Conservation (phyloP, 2,888 invertebrate species). For the Leuctra nigra region DNA sequence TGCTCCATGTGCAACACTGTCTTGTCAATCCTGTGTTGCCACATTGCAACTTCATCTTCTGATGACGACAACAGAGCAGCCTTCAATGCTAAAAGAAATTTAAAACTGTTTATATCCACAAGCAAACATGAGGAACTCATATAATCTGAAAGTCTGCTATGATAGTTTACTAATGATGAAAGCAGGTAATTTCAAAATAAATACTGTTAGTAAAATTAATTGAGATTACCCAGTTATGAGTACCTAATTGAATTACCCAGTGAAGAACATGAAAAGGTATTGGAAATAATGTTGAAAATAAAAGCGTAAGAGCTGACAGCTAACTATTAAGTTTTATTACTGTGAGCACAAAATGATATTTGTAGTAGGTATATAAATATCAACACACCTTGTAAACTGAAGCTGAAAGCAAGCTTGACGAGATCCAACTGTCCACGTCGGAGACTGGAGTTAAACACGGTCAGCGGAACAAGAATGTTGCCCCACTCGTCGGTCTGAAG, state of each 20-base stretch:
- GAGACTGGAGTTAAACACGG: slow-evolving; percentile 19
- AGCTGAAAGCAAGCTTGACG: slow-evolving; percentile 20
- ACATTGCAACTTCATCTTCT: slow-evolving; percentile 1
- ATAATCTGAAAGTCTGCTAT: too few species aligned
- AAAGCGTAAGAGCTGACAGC: too few species aligned
- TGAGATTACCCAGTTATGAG: too few species aligned
- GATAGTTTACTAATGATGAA: too few species aligned
- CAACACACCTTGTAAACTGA: slow-evolving; percentile 24
- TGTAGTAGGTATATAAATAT: background rate
- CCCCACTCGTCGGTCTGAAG: slow-evolving; percentile 23
- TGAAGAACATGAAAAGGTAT: too few species aligned
- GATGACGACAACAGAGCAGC: slow-evolving; percentile 10
- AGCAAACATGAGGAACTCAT: too few species aligned
- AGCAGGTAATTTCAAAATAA: too few species aligned
- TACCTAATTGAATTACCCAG: too few species aligned
- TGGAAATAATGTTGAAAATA: too few species aligned
- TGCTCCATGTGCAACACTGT: slow-evolving; percentile 18
- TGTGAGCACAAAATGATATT: background rate
- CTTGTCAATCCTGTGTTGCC: slow-evolving; percentile 9
- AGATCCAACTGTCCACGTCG: slow-evolving; percentile 21
- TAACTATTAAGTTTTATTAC: too few species aligned
- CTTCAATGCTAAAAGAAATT: slow-evolving; percentile 21
- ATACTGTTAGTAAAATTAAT: too few species aligned
- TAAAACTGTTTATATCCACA: background rate
- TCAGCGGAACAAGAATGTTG: slow-evolving; percentile 20